Base-by-base conservation (phyloP, 2,797 vertebrate species). In the Molossus molossus region DNA sequence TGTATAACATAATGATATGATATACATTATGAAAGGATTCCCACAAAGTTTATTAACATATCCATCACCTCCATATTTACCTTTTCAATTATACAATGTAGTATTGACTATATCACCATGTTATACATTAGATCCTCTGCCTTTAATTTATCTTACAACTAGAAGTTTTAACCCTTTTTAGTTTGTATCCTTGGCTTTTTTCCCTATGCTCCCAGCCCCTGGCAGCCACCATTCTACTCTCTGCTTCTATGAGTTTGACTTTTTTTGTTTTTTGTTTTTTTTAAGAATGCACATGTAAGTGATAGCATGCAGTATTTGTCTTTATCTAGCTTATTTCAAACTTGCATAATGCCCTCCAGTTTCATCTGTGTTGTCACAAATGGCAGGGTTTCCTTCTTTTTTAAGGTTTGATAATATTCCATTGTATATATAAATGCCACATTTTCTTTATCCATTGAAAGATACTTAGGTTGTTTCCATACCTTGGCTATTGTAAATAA, bases 111-210 rank as follows among this genome's bases (percentile, higher is more conserved):
- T 33, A 65, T 53, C 33, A 45, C 58, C 10, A 20, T 33, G 33
- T 29, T 55, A 55, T 33, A 40, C 58, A 40, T 37, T 55, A 83
- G 48, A 55, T 65, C 48, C 50, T 83, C n/a, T 65, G 90, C 21
- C 58, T n/a, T 83, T 91, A 73, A 84, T 40, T 91, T 13, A n/a
- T 83, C 69, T 25, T 55, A 25, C 48, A 53, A 5, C 33, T 75
- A 91, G 72, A 33, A 21, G 25, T 91, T 55, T 91, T 58, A 40
- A 75, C 90, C 21, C 40, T 83, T 55, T 55, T 75, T 64, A n/a
- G 67, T 67, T n/a, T 67, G 29, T 67, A 67, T 13, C 67, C 60
- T 91, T 27, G 5, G 1, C 2, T 15, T 75, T 83, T 53, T 65
- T 75, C 58, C 48, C 45, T 29, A n/a, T 4, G n/a, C 45, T 29